Evolutionary conservation across 2,113 vertebrate genomes (phyloP).

Genomic region (Peromyscus leucopus): DNA sequence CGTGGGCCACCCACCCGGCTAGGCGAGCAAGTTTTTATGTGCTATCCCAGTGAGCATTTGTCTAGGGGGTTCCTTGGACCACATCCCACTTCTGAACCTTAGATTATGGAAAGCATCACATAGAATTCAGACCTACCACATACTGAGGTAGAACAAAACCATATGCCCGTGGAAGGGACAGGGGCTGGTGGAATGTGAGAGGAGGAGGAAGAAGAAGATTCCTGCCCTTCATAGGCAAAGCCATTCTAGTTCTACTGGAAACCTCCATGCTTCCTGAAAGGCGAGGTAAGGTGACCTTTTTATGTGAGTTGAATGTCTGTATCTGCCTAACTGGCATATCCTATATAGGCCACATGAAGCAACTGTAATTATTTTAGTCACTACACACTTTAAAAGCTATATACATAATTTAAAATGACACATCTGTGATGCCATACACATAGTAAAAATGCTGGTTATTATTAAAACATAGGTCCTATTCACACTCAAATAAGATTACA

Average conservation of each 20-base stretch:
- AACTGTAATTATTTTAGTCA: conserved; percentile 64
- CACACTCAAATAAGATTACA: conserved; percentile 29
- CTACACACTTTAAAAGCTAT: conserved; percentile 1
- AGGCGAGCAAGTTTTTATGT: background rate
- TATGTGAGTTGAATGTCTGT: background rate
- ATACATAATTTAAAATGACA: conserved; percentile 56
- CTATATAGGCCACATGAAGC: conserved; percentile 39
- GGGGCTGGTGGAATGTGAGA: no score
- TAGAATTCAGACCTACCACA: background rate
- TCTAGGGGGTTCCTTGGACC: background rate
- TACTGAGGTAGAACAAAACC: fast-evolving
- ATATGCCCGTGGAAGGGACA: background rate
- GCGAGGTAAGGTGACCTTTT: conserved; percentile 42
- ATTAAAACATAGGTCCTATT: conserved; percentile 39
- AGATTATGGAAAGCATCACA: background rate
- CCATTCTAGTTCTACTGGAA: background rate
- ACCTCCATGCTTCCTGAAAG: conserved; percentile 8
- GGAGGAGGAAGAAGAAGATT: background rate
- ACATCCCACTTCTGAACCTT: background rate
- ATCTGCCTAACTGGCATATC: conserved; percentile 26
- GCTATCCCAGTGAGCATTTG: background rate
- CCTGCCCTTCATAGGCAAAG: background rate
- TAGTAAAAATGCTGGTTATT: conserved; percentile 43
- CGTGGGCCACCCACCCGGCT: no score
- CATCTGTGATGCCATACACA: conserved; percentile 14